phyloP scores from a whole-genome alignment of 2,797 vertebrate genomes.

The Balearica regulorum region DNA sequence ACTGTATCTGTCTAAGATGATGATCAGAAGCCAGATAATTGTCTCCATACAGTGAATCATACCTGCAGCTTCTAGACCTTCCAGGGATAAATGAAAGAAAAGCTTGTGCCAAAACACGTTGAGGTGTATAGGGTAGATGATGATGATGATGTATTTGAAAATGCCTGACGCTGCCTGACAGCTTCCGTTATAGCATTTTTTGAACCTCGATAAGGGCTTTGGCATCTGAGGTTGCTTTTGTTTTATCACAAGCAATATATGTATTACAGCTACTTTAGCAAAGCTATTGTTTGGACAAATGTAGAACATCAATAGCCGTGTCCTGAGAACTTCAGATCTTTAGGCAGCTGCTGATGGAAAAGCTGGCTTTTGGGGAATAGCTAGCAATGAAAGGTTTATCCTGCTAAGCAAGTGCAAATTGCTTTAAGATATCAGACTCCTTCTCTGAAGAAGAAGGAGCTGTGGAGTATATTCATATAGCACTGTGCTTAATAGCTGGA shows the following conservation, averaged over 20 bases:
- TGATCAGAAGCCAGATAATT: background rate
- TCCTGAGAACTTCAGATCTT: background rate
- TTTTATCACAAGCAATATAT: background rate
- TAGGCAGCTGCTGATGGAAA: background rate
- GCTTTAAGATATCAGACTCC: background rate
- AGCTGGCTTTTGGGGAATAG: background rate
- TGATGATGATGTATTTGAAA: background rate
- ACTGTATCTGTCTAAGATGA: fast-evolving
- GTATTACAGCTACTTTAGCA: background rate
- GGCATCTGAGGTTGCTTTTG: background rate
- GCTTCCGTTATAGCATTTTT: background rate
- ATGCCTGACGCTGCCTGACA: background rate
- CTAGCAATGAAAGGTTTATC: background rate
- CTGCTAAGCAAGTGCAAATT: background rate
- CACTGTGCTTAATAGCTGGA: background rate
- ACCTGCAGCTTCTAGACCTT: background rate
- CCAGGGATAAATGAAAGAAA: background rate
- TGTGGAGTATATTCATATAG: background rate
- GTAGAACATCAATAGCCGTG: background rate
- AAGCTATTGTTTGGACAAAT: background rate
- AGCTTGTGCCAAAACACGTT: fast-evolving
- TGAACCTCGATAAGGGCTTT: background rate
- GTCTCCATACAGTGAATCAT: fast-evolving
- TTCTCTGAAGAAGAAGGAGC: background rate
- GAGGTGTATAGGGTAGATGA: background rate